A percentile compares a stretch with the other conserved stretches of the same genome.
These are phyloP conservation scores for Melolontha melolontha DNA, from an alignment of 2,888 invertebrate species.

Conservation along the genomic window DNA sequence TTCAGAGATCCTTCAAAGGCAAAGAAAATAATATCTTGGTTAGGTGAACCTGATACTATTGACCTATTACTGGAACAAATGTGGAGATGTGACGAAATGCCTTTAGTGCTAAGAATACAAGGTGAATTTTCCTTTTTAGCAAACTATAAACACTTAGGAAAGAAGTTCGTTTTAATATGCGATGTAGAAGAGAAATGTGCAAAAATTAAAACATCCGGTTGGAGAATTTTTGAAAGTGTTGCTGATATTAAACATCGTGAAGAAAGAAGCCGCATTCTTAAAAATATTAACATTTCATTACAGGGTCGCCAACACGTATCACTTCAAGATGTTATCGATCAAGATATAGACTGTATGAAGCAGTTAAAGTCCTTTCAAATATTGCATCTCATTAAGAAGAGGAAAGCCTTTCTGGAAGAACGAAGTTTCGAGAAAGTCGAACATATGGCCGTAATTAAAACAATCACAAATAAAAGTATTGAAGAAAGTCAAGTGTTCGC, in stretches of 20 bases:
- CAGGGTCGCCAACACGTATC: slow-evolving; percentile 5
- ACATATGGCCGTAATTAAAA: slow-evolving; percentile 4
- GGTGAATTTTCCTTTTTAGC: slow-evolving; percentile 1
- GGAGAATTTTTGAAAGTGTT: too few relatives aligned
- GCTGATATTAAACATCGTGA: too few relatives aligned
- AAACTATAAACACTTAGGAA: slow-evolving; percentile 13
- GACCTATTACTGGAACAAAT: slow-evolving; percentile 12
- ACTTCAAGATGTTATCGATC: not conserved
- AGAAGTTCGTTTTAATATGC: slow-evolving; percentile 10
- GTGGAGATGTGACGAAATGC: slow-evolving; percentile 14
- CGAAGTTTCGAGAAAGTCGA: not conserved
- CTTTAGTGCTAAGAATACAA: slow-evolving; percentile 1
- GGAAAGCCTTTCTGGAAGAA: not conserved
- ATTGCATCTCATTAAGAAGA: slow-evolving; percentile 4
- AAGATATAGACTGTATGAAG: not conserved
- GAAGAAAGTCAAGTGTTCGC: not conserved
- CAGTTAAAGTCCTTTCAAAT: slow-evolving; percentile 5
- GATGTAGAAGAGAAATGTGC: not conserved
- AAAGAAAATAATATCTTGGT: too few relatives aligned
- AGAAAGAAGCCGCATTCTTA: not conserved
- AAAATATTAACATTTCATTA: not conserved
- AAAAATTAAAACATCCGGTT: not conserved
- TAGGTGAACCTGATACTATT: too few relatives aligned
- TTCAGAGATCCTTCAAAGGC: too few relatives aligned
- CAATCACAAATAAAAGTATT: not conserved